A percentile compares a stretch with the other conserved stretches of the same genome.
Conservation (phyloP, 2,797 vertebrate genomes). For the Sorex maritimensis region DNA sequence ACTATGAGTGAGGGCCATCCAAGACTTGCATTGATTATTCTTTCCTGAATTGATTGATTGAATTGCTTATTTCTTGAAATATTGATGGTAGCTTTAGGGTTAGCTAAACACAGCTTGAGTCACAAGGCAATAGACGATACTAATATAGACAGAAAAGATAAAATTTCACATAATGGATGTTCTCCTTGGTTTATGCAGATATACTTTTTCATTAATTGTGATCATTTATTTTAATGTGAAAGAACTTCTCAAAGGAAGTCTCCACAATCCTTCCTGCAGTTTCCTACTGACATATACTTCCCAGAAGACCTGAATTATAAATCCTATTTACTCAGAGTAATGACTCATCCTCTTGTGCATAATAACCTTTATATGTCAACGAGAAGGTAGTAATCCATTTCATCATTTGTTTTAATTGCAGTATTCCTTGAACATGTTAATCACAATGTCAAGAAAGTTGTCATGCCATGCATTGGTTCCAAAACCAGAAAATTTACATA, state of each 20-base stretch:
- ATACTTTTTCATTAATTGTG: not conserved
- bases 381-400: not conserved
- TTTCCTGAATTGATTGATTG: not conserved
- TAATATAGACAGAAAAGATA: not conserved
- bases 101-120: not conserved
- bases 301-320: not conserved
- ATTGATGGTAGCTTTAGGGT: not conserved
- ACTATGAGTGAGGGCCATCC: not conserved
- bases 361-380: not conserved
- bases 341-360: not conserved
- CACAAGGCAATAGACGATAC: not conserved
- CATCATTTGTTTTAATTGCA: slow-evolving; percentile 29
- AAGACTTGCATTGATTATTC: not conserved
- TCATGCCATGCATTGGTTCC: not conserved
- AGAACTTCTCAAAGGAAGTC: not conserved
- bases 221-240: slow-evolving; percentile 1
- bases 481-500: slow-evolving; percentile 14
- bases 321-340: not conserved
- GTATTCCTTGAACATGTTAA: not conserved
- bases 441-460: slow-evolving; percentile 33
- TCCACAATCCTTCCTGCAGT: not conserved
- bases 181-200: not conserved
- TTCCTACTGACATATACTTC: not conserved
- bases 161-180: not conserved
- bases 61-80: not conserved